These are phyloP conservation scores for Parnassius glacialis DNA, from an alignment of 2,888 invertebrate species.

Conservation along the genomic window DNA sequence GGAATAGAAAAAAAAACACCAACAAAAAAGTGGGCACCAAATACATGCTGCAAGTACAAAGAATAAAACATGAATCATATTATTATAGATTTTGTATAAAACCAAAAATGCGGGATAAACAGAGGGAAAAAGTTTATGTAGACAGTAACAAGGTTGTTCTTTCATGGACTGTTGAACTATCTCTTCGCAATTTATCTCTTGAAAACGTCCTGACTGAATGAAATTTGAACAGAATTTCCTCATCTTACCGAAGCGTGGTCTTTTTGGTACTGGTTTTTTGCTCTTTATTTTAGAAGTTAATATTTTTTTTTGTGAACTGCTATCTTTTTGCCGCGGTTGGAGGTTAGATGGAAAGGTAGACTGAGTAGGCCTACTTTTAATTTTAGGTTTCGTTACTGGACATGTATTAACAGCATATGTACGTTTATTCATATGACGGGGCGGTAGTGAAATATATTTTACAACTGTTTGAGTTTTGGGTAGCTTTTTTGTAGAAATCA, in stretches of 20 bases:
- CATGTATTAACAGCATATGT: background rate
- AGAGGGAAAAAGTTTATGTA: conserved; percentile 35
- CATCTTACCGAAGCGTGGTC: background rate
- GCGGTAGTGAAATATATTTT: background rate
- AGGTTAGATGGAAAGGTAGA: background rate
- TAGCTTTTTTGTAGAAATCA: no score
- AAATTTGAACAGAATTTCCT: background rate
- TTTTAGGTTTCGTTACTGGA: background rate
- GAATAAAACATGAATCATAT: conserved; percentile 29
- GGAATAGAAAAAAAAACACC: conserved; percentile 30
- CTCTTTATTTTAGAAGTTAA: background rate
- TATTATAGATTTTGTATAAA: conserved; percentile 32
- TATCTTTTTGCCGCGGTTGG: background rate
- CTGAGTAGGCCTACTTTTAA: background rate
- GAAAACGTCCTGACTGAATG: background rate
- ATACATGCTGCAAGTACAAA: conserved; percentile 40
- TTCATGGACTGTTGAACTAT: background rate
- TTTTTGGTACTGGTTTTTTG: background rate
- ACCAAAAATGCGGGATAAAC: conserved; percentile 35
- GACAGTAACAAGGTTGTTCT: conserved; percentile 33
- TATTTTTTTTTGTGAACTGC: background rate
- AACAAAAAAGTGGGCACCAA: conserved; percentile 47
- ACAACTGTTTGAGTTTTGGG: background rate
- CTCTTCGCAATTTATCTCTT: conserved; percentile 6
- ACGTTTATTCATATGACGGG: background rate